phyloP scores from a whole-genome alignment of 2,888 invertebrate species.

The Torymus auratus region DNA sequence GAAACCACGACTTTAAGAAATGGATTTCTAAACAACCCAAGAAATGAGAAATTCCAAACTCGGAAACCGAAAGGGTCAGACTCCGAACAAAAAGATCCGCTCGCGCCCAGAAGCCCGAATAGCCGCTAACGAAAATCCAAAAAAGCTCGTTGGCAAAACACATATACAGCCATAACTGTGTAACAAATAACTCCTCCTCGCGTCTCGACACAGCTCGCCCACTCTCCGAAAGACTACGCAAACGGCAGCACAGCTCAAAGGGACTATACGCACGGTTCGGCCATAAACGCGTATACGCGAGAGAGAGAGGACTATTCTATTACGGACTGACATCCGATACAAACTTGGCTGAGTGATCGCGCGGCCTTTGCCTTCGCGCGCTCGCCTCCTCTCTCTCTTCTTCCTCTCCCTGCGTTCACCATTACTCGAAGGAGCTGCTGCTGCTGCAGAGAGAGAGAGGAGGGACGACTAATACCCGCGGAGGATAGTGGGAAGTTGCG shows the following conservation, averaged over 20 bases:
- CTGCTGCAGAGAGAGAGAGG: too few species aligned
- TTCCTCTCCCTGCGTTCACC: constrained; percentile 52
- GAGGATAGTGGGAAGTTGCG: constrained; percentile 35
- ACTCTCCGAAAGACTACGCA: background rate
- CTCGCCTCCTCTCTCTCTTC: constrained; percentile 59
- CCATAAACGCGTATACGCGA: constrained; percentile 65
- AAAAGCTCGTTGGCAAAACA: too few species aligned
- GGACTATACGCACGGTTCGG: constrained; percentile 23
- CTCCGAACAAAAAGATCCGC: too few species aligned
- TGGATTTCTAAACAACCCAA: too few species aligned
- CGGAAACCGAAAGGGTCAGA: too few species aligned
- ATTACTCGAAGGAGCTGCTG: background rate
- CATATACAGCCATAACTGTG: too few species aligned
- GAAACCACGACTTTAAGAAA: too few species aligned
- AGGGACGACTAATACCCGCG: constrained; percentile 26
- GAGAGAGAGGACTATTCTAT: constrained; percentile 74
- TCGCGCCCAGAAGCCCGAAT: too few species aligned
- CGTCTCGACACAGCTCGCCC: too few species aligned
- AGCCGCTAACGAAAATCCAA: too few species aligned
- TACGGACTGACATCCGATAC: constrained; percentile 75
- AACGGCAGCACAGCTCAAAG: constrained; percentile 40
- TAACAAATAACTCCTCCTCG: too few species aligned
- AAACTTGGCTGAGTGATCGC: constrained; percentile 74
- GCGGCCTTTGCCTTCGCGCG: constrained; percentile 65
- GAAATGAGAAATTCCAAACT: too few species aligned